Base-by-base conservation (phyloP, 2,797 vertebrate species). In the Acestrorhynchus altus region DNA sequence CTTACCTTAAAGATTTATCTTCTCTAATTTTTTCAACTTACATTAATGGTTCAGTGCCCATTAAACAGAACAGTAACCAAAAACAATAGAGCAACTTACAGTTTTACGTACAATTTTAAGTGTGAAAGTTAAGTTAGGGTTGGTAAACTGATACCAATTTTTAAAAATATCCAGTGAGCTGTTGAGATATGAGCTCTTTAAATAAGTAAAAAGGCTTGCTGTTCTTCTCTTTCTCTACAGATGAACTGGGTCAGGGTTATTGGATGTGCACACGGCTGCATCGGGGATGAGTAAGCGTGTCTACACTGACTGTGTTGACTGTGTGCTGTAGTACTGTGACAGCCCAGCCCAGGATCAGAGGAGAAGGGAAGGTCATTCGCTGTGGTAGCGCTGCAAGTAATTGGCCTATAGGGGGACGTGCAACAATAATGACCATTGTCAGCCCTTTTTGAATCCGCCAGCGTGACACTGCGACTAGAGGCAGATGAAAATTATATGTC, bases 291-390 rank as follows among this genome's bases (percentile, higher is more conserved):
- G 42, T 47, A 26, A 66, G 64, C 20, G n/a, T 5, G 42, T 66
- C 46, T 51, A 24, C 9, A 1, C 46, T 51, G 26, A n/a, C 24
- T 31, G 65, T 51, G 65, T 51, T 28, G 64, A 49, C 64, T 28
- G 42, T 46, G 42, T 46, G 64, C 65, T n/a, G 8, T 16, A 31
- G 24, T 26, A 18, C 22, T 66, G 66, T 51, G 65, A 80, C 72
- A 47, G 51, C 26, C 24, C 40, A 15, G 28, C 59, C 65, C 51
- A 31, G 31, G 49, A 77, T 74, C 49, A 56, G 31, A 65, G 71
- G 42, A 57, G 74, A 74, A 51, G 47, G 24, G 56, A 77, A 74
- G 57, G 74, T 80, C 70, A 71, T 70, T 66, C 31, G 42, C 18
- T 46, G 51, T 26, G 22, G 56, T 26, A 49, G 39, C 13, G 22